These are phyloP conservation scores for Anas platyrhynchos DNA, from an alignment of 2,113 vertebrate genomes.

Conservation along the genomic window DNA sequence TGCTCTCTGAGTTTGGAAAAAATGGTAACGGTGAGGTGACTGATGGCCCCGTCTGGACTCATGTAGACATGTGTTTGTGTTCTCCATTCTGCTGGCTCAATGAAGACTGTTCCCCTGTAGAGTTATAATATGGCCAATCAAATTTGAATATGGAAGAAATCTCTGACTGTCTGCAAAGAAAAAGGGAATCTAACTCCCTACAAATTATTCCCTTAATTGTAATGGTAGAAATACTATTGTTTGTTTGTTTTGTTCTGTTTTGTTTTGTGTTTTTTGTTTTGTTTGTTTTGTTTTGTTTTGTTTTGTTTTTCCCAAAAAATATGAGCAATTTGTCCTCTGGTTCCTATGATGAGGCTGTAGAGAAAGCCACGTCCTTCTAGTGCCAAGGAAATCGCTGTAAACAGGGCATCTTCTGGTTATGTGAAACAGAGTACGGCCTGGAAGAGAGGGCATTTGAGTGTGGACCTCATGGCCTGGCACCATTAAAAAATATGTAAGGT, in stretches of 20 bases:
- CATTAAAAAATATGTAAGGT: not conserved
- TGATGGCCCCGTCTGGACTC: not conserved
- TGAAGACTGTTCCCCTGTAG: not conserved
- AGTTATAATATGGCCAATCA: not conserved
- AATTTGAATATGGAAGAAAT: not conserved
- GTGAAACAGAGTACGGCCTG: not conserved
- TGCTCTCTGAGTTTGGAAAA: not conserved
- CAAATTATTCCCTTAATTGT: not conserved
- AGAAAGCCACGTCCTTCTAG: not conserved
- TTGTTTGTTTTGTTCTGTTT: too few species aligned
- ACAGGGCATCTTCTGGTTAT: not conserved
- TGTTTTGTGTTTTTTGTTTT: too few species aligned
- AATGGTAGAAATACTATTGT: not conserved
- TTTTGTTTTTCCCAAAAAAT: not conserved
- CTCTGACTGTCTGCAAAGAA: not conserved
- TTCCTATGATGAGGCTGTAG: not conserved
- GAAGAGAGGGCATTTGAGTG: not conserved
- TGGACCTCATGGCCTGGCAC: rapidly evolving
- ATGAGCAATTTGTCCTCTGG: not conserved
- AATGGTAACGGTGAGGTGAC: not conserved
- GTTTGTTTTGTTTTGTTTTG: too few species aligned
- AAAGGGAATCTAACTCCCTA: not conserved
- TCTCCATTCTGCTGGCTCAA: not conserved
- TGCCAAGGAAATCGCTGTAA: not conserved
- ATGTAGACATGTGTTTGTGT: not conserved